Percentiles rank a stretch among this genome's conserved stretches.
Conservation (phyloP, 2,797 vertebrate species). For the Pipistrellus nathusii region DNA sequence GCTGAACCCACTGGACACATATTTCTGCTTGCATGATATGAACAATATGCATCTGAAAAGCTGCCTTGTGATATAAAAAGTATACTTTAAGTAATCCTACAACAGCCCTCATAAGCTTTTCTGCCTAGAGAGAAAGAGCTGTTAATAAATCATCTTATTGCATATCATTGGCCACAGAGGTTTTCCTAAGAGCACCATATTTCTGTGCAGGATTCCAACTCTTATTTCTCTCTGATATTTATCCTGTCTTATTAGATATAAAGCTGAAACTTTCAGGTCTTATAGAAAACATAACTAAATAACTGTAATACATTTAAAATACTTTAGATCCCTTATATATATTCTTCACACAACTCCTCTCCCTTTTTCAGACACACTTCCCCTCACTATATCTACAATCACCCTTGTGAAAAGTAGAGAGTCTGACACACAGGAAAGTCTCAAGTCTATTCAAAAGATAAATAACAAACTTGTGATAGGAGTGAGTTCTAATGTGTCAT, state of each 20-base stretch:
- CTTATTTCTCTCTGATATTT: slow-evolving; percentile 29
- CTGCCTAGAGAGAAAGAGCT: background rate
- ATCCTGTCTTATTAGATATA: background rate
- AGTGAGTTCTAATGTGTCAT: background rate
- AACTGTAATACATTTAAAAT: slow-evolving; percentile 29
- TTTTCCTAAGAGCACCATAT: background rate
- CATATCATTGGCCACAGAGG: background rate
- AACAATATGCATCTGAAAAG: background rate
- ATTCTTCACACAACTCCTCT: background rate
- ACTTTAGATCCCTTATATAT: background rate
- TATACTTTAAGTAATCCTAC: slow-evolving; percentile 21
- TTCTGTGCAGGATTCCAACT: background rate
- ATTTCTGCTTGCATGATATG: background rate
- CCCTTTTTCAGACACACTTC: background rate
- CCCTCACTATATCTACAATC: background rate
- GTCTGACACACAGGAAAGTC: background rate
- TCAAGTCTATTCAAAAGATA: background rate
- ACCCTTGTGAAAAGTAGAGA: background rate
- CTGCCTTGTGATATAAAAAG: slow-evolving; percentile 24
- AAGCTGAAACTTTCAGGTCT: background rate
- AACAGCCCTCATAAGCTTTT: background rate
- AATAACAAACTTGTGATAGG: background rate
- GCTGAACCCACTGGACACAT: background rate
- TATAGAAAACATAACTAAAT: background rate
- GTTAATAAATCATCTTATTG: background rate